Evolutionary conservation across 2,113 vertebrate genomes (phyloP), one percentile per base, ranked within the genome.

Genomic region (Zonotrichia leucophrys): DNA sequence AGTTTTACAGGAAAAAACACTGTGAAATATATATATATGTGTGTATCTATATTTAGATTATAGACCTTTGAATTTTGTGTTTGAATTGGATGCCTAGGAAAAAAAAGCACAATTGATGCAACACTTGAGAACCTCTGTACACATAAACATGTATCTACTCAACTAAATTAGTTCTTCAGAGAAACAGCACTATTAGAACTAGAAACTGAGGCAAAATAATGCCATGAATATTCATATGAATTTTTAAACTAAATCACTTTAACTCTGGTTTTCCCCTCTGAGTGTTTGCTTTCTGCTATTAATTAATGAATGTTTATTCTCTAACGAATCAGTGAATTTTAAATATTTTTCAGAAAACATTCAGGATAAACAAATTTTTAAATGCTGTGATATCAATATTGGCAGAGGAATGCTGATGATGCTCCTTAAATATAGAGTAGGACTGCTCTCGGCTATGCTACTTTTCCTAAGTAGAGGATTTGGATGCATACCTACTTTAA

Each of bases 81-180:
- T 68, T 56, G 47, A 89, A 82, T 82, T 41, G 23, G 33, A n/a
- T 89, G n/a, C 62, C 46, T 73, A 44, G 67, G 24, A 52, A 37
- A 82, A 66, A 44, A 66, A 41, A 21, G 11, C 12, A 47, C 16
- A 77, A 46, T 47, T 93, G 52, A 72, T 72, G 44, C 70, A 92
- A 83, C 44, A 83, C 35, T 59, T 70, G 73, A 92, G 44, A 92
- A 73, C n/a, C 12, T 83, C 81, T 91, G 31, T 89, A 85, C 22
- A n/a, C n/a, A 53, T 64, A 89, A 87, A 64, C 23, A 64, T 50
- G 12, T 78, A 82, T 67, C 44, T 84, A 72, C 28, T 79, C 62
- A 76, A 82, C 84, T 89, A 92, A 84, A 82, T 95, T 60, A 79
- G 37, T 80, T 76, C 81, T 94, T 94, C 84, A 95, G 87, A 95